Evolutionary conservation across 37 sponge, comb jelly and placozoan species (phyloP).

Genomic region (Eunapius fragilis): DNA sequence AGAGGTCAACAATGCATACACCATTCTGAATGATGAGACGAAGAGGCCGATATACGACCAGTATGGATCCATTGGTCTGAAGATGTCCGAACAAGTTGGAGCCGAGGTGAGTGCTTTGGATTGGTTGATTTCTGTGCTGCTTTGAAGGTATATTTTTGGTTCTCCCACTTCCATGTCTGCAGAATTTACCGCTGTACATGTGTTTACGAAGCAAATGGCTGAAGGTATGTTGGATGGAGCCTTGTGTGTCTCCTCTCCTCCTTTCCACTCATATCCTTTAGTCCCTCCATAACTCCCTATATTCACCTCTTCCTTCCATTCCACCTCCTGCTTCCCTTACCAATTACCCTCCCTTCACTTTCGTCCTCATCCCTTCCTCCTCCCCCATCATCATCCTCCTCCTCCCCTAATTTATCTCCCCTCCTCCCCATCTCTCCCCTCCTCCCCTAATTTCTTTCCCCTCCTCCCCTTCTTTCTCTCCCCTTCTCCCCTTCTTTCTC

Average conservation of each 20-base stretch:
- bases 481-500: neutral
- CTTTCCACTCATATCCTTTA: too few relatives aligned
- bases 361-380: constrained; percentile 10
- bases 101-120: constrained; percentile 88
- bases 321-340: neutral
- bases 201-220: neutral
- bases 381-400: neutral
- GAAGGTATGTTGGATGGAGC: constrained; percentile 80
- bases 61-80: constrained; percentile 79
- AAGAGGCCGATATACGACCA: constrained; percentile 79
- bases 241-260: neutral
- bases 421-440: constrained; percentile 2
- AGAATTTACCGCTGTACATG: neutral
- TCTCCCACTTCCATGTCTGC: neutral
- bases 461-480: neutral
- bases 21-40: constrained; percentile 66
- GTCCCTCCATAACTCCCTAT: too few relatives aligned
- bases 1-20: constrained; percentile 83
- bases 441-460: neutral
- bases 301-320: too few relatives aligned
- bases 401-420: neutral
- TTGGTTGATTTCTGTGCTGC: too few relatives aligned
- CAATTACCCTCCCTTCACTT: neutral
- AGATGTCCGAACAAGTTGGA: constrained; percentile 86
- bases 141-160: too few relatives aligned